These are phyloP conservation scores for Aurelia coerulea DNA, from an alignment of 30 jellyfish, hydroid and myxozoan species.

Conservation along the genomic window DNA sequence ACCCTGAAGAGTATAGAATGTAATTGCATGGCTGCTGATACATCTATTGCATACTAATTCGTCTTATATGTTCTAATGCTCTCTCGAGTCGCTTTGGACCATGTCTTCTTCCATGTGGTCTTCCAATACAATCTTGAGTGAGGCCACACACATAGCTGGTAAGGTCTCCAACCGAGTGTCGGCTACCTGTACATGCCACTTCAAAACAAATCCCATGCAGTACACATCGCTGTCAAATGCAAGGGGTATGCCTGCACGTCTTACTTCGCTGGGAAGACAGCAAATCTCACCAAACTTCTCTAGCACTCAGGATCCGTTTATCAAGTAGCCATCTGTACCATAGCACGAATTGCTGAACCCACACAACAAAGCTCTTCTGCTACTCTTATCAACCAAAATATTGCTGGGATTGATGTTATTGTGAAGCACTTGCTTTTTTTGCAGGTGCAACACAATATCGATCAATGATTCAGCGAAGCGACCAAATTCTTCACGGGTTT, in stretches of 20 bases:
- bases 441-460: constrained; percentile 3
- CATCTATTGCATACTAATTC: no score
- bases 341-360: constrained; percentile 21
- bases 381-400: background rate
- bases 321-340: constrained; percentile 3
- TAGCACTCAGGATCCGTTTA: background rate
- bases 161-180: background rate
- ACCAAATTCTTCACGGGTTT: background rate
- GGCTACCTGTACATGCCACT: background rate
- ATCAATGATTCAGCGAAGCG: background rate
- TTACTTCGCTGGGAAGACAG: constrained; percentile 14
- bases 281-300: constrained; percentile 1
- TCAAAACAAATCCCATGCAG: background rate
- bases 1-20: no score
- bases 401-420: constrained; percentile 25
- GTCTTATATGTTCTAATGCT: no score
- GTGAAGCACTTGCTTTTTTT: constrained; percentile 13
- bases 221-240: background rate
- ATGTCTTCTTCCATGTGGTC: background rate
- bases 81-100: no score
- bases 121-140: background rate
- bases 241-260: background rate
- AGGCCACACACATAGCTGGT: background rate
- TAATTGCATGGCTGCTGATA: no score
- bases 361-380: constrained; percentile 2